Evolutionary conservation across 2,888 invertebrate genomes (phyloP).

Genomic region (Apoda limacodes): DNA sequence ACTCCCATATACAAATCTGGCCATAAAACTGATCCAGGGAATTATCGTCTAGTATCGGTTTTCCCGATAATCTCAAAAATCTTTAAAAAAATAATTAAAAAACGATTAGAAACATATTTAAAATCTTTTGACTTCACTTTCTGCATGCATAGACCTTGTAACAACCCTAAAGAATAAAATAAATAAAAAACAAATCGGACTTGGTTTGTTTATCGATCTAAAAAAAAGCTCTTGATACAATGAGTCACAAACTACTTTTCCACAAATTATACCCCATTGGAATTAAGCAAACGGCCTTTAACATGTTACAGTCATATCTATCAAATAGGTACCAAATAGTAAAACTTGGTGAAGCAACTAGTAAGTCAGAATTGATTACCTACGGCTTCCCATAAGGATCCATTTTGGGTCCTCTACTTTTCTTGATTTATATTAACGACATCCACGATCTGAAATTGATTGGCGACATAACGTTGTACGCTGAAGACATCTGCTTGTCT

Average conservation of each 20-base stretch:
- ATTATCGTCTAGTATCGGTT: constrained; percentile 9
- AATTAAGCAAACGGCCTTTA: constrained; percentile 2
- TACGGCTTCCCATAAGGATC: constrained; percentile 14
- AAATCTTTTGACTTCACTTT: constrained; percentile 1
- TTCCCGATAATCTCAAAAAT: constrained; percentile 8
- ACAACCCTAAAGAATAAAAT: constrained; percentile 7
- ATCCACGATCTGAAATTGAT: no score
- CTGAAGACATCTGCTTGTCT: neutral
- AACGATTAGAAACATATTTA: constrained; percentile 1
- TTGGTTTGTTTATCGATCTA: neutral
- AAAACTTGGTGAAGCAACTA: constrained; percentile 5
- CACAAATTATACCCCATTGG: constrained; percentile 9
- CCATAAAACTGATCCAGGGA: constrained; percentile 3
- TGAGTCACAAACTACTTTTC: constrained; percentile 1
- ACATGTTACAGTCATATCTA: constrained; percentile 10
- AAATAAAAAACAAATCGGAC: constrained; percentile 5
- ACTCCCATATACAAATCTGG: constrained; percentile 9
- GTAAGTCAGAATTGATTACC: constrained; percentile 1
- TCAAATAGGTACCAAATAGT: constrained; percentile 11
- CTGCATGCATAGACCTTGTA: neutral
- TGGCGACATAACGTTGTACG: neutral
- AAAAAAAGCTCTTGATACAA: neutral
- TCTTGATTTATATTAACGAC: constrained; percentile 1
- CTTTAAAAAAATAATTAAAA: constrained; percentile 8
- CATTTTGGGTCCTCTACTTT: constrained; percentile 13